Percentiles rank a stretch among this genome's conserved stretches.
These are phyloP conservation scores for Meteorus cinctellus DNA, from an alignment of 2,888 invertebrate species.

Conservation along the genomic window DNA sequence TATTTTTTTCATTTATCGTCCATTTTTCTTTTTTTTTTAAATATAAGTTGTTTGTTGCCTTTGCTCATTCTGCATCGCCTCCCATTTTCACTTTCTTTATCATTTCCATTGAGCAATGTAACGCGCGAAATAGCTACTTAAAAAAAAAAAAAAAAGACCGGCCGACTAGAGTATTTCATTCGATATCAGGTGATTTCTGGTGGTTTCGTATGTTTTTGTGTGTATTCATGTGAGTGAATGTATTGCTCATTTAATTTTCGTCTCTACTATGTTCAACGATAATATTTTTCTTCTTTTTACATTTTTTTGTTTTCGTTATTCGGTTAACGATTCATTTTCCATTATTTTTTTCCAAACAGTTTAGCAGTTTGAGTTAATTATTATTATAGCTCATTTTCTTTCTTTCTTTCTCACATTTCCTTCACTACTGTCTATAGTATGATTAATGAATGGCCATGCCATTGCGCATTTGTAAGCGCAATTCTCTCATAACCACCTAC, in stretches of 20 bases:
- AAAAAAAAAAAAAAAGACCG: slow-evolving; percentile 49
- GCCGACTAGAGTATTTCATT: slow-evolving; percentile 67
- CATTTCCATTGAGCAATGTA: slow-evolving; percentile 19
- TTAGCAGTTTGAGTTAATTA: slow-evolving; percentile 30
- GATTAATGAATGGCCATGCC: slow-evolving; percentile 45
- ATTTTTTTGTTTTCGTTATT: not conserved
- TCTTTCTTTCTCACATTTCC: not conserved
- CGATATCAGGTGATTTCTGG: slow-evolving; percentile 67
- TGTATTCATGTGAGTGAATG: not conserved
- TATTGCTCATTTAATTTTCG: slow-evolving; percentile 58
- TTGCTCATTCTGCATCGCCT: slow-evolving; percentile 19
- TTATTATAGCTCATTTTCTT: slow-evolving; percentile 18
- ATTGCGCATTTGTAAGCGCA: slow-evolving; percentile 22
- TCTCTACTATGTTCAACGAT: slow-evolving; percentile 47
- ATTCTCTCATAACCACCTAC: slow-evolving; percentile 35
- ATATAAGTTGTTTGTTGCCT: slow-evolving; percentile 30
- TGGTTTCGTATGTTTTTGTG: slow-evolving; percentile 41
- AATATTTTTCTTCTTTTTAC: slow-evolving; percentile 15
- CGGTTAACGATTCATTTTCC: slow-evolving; percentile 4
- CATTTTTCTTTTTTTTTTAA: not conserved
- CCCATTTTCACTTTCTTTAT: slow-evolving; percentile 10
- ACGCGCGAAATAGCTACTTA: not conserved
- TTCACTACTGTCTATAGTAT: slow-evolving; percentile 17
- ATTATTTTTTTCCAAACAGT: slow-evolving; percentile 27
- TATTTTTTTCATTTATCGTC: slow-evolving; percentile 3